Percentiles rank a stretch among this genome's conserved stretches.
Evolutionary conservation across 2,888 invertebrate genomes (phyloP).

Genomic region (Octonoba sinensis): DNA sequence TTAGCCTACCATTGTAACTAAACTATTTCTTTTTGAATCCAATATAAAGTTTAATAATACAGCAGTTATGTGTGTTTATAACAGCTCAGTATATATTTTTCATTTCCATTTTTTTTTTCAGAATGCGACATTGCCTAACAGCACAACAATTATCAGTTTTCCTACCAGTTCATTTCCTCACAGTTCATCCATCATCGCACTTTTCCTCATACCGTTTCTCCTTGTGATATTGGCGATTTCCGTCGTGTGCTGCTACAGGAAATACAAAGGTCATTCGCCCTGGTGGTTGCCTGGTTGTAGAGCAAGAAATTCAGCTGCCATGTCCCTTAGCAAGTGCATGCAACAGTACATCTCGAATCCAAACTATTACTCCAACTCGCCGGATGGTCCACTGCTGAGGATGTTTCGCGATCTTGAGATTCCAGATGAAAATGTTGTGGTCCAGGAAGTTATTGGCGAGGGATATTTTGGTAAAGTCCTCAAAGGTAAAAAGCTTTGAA

Average conservation of each 20-base stretch:
- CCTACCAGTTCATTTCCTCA: background rate
- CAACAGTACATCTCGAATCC: constrained; percentile 67
- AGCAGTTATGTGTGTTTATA: too few relatives aligned
- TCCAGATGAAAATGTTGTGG: constrained; percentile 76
- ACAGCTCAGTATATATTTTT: too few relatives aligned
- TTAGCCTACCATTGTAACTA: too few relatives aligned
- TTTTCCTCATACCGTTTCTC: constrained; percentile 11
- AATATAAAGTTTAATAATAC: too few relatives aligned
- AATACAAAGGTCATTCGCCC: background rate
- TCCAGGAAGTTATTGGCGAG: constrained; percentile 67
- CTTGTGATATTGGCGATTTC: background rate
- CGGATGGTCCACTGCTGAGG: constrained; percentile 63
- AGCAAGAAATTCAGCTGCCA: constrained; percentile 22
- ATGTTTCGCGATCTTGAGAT: constrained; percentile 67
- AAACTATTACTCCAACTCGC: constrained; percentile 67
- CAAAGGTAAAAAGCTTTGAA: constrained; percentile 49
- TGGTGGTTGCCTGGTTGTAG: constrained; percentile 2
- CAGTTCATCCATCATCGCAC: constrained; percentile 3
- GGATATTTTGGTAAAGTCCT: constrained; percentile 66
- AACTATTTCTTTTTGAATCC: too few relatives aligned
- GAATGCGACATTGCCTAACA: constrained; percentile 13
- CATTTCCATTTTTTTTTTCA: constrained; percentile 3
- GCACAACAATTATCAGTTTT: constrained; percentile 6
- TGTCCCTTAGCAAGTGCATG: constrained; percentile 63
- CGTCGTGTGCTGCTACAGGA: background rate